phyloP scores from a whole-genome alignment of 1,140 invertebrate genomes.

The Drosophila oshimai region DNA sequence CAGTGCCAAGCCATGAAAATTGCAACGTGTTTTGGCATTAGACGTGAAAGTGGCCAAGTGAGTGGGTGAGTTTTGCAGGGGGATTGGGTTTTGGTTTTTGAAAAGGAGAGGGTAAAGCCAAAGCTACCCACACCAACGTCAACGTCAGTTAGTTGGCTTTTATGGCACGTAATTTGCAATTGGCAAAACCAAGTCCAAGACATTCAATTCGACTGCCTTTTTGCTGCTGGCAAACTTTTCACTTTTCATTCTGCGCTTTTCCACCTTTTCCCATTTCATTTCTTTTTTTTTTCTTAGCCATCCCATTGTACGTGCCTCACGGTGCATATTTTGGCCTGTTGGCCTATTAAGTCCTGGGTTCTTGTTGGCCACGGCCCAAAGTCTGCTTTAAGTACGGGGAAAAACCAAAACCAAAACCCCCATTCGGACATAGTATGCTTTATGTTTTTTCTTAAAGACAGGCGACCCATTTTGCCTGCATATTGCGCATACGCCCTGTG shows the following conservation, averaged over 20 bases:
- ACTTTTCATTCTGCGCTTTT: slow-evolving; percentile 81
- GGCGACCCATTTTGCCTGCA: slow-evolving; percentile 64
- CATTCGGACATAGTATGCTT: background rate
- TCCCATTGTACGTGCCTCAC: slow-evolving; percentile 18
- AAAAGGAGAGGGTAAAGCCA: background rate
- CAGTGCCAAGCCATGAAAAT: slow-evolving; percentile 80
- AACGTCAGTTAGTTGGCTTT: slow-evolving; percentile 60
- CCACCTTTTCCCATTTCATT: slow-evolving; percentile 38
- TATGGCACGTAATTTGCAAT: slow-evolving; percentile 81
- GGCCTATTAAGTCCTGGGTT: slow-evolving; percentile 76
- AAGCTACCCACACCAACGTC: slow-evolving; percentile 40
- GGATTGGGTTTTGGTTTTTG: background rate
- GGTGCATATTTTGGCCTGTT: slow-evolving; percentile 70
- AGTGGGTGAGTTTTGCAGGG: slow-evolving; percentile 7
- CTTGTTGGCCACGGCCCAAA: slow-evolving; percentile 61
- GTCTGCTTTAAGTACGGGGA: slow-evolving; percentile 22
- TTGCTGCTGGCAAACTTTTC: slow-evolving; percentile 65
- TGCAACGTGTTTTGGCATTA: slow-evolving; percentile 80
- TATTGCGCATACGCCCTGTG: slow-evolving; percentile 62
- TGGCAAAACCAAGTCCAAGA: slow-evolving; percentile 68
- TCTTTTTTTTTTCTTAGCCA: background rate
- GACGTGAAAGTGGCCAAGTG: slow-evolving; percentile 73
- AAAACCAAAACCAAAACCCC: slow-evolving; percentile 62
- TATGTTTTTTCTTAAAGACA: background rate
- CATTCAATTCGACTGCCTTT: slow-evolving; percentile 23